A percentile compares a stretch with the other conserved stretches of the same genome.
Conservation (phyloP, 2,797 vertebrate genomes). For the Schizopygopsis malacanthus region DNA sequence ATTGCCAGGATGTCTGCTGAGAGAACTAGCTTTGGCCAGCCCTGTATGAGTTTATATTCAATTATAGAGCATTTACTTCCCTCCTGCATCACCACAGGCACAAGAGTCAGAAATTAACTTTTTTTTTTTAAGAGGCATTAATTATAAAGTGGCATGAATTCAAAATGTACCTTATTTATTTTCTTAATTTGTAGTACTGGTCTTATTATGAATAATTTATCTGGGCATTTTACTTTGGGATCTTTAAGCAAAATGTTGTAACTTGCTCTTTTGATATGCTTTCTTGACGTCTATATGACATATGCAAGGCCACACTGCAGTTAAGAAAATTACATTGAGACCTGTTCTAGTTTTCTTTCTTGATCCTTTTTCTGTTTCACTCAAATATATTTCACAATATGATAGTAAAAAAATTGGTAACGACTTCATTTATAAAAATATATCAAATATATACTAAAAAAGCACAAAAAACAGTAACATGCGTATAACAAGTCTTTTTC, state of each 20-base stretch:
- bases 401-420: too few species aligned
- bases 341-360: not conserved
- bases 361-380: not conserved
- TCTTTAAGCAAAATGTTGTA: not conserved
- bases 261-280: not conserved
- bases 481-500: not conserved
- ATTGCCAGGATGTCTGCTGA: not conserved
- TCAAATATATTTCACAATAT: not conserved
- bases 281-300: not conserved
- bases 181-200: not conserved
- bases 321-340: not conserved
- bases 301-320: not conserved
- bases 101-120: not conserved
- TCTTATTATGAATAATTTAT: not conserved
- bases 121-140: not conserved
- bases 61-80: not conserved
- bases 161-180: not conserved
- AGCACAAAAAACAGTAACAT: not conserved
- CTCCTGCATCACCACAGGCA: not conserved
- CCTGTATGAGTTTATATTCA: not conserved
- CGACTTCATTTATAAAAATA: not conserved
- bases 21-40: not conserved
- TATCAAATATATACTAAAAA: not conserved
- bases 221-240: not conserved
- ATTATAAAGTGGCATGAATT: not conserved